Base-by-base conservation (phyloP, 2,797 vertebrate genomes). In the Epinephelus awoara region DNA sequence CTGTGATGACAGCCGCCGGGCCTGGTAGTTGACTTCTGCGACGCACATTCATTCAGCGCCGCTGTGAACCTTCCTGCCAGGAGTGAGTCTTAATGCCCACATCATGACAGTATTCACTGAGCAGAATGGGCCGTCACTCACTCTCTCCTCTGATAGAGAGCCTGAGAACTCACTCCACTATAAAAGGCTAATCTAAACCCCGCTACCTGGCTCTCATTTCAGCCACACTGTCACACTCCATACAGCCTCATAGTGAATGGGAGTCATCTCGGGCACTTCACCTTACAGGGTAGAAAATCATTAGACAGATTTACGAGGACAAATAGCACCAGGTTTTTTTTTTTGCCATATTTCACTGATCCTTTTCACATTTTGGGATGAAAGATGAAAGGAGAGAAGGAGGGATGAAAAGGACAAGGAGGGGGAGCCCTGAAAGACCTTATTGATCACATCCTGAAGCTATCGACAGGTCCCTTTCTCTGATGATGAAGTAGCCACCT, bases 241-340 rank as follows among this genome's bases (percentile, higher is more conserved):
- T 44, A 57, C 80, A 25, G 80, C 79, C 52, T 25, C 62, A n/a
- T 19, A 0, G 73, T 76, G 82, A 89, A 79, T 78, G 79, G 69
- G 84, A 88, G 79, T 77, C 85, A 69, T 87, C 81, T 80, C 15
- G 3, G 56, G 27, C 80, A 77, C 75, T 79, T 92, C 87, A 84
- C 72, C 65, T 92, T 83, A 80, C 89, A 78, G 72, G 87, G 89
- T 90, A 79, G 89, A 89, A 93, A 93, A 94, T 93, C 92, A 89
- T 95, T 93, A 90, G 87, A 90, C 87, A 87, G 85, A 94, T 95
- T 94, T 88, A 92, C 85, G 78, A 67, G 88, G 78, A 92, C 88
- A 90, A 91, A 90, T 83, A 75, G 80, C 29, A 27, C 29, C 79
- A 34, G 34, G 5, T 29, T 29, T 75, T 72, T 90, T 85, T 85